phyloP scores from a whole-genome alignment of 92 coral and sea anemone species.

The Epizoanthus illoricatus region DNA sequence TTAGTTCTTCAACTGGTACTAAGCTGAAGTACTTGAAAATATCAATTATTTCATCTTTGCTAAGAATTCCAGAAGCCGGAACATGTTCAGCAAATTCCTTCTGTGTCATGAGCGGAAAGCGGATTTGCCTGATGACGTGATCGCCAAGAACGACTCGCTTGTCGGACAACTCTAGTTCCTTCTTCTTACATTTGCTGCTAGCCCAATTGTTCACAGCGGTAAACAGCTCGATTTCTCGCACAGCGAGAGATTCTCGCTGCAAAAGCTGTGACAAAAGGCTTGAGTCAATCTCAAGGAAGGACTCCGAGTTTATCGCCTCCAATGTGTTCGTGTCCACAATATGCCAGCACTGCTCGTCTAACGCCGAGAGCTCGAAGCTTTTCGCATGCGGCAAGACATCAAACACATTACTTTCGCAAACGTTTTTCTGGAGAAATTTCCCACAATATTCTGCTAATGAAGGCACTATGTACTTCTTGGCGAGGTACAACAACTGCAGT shows the following conservation, averaged over 20 bases:
- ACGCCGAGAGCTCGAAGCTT: constrained; percentile 1
- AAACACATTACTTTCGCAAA: constrained; percentile 13
- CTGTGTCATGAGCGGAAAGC: constrained; percentile 39
- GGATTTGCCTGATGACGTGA: constrained; percentile 21
- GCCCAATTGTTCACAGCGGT: constrained; percentile 39
- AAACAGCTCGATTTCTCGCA: constrained; percentile 27
- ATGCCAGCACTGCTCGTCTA: constrained; percentile 30
- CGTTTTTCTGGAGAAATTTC: background rate
- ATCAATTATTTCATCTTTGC: constrained; percentile 1
- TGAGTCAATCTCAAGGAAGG: constrained; percentile 9
- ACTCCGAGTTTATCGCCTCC: constrained; percentile 15
- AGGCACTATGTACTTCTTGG: constrained; percentile 43
- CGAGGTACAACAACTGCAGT: constrained; percentile 18
- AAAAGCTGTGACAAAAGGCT: background rate
- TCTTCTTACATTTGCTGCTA: constrained; percentile 16
- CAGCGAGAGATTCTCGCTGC: constrained; percentile 4
- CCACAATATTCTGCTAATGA: constrained; percentile 19
- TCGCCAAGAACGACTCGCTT: constrained; percentile 22
- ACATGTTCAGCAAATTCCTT: constrained; percentile 42
- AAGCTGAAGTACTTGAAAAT: background rate
- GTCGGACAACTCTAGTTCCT: constrained; percentile 4
- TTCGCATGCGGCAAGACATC: constrained; percentile 21
- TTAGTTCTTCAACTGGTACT: background rate
- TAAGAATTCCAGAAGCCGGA: constrained; percentile 27
- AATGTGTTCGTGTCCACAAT: background rate